These are phyloP conservation scores for Mormyrus lacerda DNA, from an alignment of 2,113 vertebrate genomes.

Conservation along the genomic window DNA sequence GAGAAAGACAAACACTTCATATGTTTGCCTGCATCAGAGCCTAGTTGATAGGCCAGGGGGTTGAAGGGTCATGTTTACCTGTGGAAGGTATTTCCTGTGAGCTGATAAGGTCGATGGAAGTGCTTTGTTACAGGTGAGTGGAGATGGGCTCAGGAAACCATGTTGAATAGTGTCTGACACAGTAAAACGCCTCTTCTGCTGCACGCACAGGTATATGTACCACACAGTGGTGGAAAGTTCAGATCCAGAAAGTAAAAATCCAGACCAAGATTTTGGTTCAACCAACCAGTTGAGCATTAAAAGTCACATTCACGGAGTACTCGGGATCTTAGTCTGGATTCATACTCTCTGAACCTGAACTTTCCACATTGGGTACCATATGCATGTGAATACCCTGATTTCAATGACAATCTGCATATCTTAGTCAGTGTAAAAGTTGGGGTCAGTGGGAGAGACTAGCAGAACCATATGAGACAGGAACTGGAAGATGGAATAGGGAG, in stretches of 20 bases:
- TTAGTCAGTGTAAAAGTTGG: not conserved
- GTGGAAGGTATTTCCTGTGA: slow-evolving; percentile 69
- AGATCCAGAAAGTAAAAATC: not conserved
- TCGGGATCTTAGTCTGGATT: not conserved
- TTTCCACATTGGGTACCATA: not conserved
- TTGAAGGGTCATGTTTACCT: slow-evolving; percentile 71
- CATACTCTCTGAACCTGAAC: not conserved
- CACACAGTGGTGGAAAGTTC: not conserved
- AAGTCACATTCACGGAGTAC: too few species aligned
- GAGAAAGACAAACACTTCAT: slow-evolving; percentile 33
- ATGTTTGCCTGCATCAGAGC: slow-evolving; percentile 40
- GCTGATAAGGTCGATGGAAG: slow-evolving; percentile 68
- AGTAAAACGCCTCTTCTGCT: not conserved
- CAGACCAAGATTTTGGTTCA: not conserved
- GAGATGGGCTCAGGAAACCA: slow-evolving; percentile 59
- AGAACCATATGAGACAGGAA: not conserved
- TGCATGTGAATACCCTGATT: not conserved
- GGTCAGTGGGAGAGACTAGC: not conserved
- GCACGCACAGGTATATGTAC: slow-evolving; percentile 36
- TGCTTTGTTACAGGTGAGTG: slow-evolving; percentile 72
- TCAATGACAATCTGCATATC: not conserved
- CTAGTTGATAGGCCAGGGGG: slow-evolving; percentile 50
- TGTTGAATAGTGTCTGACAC: slow-evolving; percentile 40
- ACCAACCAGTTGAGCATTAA: not conserved
- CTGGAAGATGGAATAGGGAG: not conserved